These are phyloP conservation scores for Chiloscyllium plagiosum DNA, from an alignment of 2,113 vertebrate genomes.

Conservation along the genomic window DNA sequence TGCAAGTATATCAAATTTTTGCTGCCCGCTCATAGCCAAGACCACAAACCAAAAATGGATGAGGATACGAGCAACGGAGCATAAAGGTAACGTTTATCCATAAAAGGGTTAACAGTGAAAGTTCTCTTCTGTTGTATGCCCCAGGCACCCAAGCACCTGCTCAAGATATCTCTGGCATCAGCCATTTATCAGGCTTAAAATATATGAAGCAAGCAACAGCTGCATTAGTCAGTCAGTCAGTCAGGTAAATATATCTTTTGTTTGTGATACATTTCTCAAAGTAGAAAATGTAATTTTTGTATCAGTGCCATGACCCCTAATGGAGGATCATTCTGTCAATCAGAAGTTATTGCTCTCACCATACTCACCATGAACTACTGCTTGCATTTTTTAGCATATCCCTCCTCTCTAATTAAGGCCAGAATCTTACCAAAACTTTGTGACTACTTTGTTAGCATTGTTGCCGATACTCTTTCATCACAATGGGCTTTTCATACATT, in stretches of 20 bases:
- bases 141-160: slow-evolving; percentile 7
- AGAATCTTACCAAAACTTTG: neutral
- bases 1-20: neutral
- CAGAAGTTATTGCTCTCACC: neutral
- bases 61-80: neutral
- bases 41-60: no score
- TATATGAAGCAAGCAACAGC: slow-evolving; percentile 15
- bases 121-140: neutral
- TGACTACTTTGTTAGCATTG: neutral
- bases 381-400: neutral
- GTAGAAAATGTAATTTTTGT: slow-evolving; percentile 8
- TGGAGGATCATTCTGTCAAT: neutral
- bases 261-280: neutral
- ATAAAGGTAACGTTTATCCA: neutral
- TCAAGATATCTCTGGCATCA: slow-evolving; percentile 26
- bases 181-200: slow-evolving; percentile 26
- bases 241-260: neutral
- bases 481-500: neutral
- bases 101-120: neutral
- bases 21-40: neutral
- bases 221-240: neutral
- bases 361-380: neutral
- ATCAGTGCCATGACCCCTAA: neutral
- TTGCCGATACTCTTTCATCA: neutral
- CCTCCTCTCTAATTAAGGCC: neutral